These are phyloP conservation scores for Athrips mouffetella DNA, from an alignment of 2,888 invertebrate species.

Conservation along the genomic window DNA sequence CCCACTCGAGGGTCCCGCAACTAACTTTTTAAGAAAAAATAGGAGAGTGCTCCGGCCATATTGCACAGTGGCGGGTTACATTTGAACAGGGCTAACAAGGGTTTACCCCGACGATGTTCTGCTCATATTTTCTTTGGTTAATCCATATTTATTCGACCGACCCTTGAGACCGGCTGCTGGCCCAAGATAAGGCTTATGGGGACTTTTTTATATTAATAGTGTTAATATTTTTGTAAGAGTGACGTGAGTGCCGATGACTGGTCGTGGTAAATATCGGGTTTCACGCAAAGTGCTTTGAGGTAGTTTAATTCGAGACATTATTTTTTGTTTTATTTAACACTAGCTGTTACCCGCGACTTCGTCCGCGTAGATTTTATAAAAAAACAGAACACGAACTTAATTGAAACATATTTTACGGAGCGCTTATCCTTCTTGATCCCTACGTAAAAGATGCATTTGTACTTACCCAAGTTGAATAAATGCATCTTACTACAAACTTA, in stretches of 20 bases:
- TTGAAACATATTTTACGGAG: no score
- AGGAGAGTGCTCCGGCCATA: constrained; percentile 19
- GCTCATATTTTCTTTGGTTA: constrained; percentile 60
- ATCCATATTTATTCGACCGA: constrained; percentile 71
- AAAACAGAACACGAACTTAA: no score
- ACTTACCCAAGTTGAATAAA: no score
- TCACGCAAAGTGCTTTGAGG: neutral
- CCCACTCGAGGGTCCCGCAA: no score
- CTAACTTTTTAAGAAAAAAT: neutral
- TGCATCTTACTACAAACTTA: no score
- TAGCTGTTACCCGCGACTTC: no score
- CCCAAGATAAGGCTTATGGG: constrained; percentile 41
- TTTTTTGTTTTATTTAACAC: no score
- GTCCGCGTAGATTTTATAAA: no score
- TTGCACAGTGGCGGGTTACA: constrained; percentile 26
- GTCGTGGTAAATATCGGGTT: neutral
- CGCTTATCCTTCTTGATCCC: no score
- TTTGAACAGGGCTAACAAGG: constrained; percentile 41
- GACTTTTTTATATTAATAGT: constrained; percentile 49
- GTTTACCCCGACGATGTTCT: constrained; percentile 41
- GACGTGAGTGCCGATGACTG: constrained; percentile 7
- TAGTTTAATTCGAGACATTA: no score
- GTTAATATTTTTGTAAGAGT: constrained; percentile 43
- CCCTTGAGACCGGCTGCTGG: constrained; percentile 53
- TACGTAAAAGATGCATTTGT: no score